Conservation (phyloP, 1,140 invertebrate species). For the Zophobas morio region DNA sequence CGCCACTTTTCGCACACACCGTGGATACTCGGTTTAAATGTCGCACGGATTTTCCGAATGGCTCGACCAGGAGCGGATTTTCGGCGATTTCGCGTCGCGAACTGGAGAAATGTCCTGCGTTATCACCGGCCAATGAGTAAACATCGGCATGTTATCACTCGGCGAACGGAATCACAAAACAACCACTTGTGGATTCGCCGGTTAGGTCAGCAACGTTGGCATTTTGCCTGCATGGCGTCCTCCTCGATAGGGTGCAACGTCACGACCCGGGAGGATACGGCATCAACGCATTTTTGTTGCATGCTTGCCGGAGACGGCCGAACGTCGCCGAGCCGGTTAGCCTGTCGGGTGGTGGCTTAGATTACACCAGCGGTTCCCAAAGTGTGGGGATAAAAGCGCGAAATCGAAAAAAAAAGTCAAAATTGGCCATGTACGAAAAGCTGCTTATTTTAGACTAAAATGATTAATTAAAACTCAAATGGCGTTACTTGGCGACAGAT, state of each 20-base stretch:
- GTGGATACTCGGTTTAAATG: slow-evolving; percentile 5
- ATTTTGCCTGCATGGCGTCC: slow-evolving; percentile 55
- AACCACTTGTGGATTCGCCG: slow-evolving; percentile 58
- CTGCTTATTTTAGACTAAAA: not conserved
- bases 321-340: not conserved
- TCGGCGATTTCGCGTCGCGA: slow-evolving; percentile 1
- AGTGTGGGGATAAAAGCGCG: no score
- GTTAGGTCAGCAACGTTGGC: slow-evolving; percentile 45
- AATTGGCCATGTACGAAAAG: no score
- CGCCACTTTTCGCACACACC: no score
- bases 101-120: not conserved
- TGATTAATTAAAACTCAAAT: no score
- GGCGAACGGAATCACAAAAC: slow-evolving; percentile 2
- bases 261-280: slow-evolving; percentile 47
- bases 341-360: not conserved
- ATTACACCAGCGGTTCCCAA: no score
- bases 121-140: slow-evolving; percentile 12
- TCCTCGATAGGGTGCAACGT: slow-evolving; percentile 45
- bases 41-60: not conserved
- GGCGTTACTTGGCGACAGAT: no score
- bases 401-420: not conserved
- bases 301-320: slow-evolving; percentile 20
- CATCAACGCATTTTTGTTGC: slow-evolving; percentile 35
- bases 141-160: slow-evolving; percentile 21
- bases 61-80: not conserved